phyloP scores from a whole-genome alignment of 2,113 vertebrate genomes.

The Poeciliopsis turrubarensis region DNA sequence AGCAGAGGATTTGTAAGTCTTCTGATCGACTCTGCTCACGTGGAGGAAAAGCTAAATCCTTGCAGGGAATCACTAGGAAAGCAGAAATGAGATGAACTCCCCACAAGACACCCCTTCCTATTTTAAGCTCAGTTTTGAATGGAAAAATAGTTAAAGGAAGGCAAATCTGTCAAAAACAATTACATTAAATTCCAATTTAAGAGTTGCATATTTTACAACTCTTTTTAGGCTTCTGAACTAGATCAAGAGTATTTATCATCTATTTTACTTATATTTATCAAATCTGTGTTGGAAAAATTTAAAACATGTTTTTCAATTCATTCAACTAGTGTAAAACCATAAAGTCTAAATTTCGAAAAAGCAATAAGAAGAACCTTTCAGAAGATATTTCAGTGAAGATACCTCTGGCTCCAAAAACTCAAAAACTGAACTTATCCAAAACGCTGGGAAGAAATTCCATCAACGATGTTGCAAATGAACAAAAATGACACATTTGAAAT shows the following conservation, averaged over 20 bases:
- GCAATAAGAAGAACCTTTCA: background rate
- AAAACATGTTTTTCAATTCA: background rate
- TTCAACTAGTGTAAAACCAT: background rate
- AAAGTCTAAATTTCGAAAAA: background rate
- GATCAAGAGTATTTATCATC: too few species aligned
- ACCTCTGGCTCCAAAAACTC: background rate
- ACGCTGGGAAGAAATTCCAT: background rate
- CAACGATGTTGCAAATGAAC: background rate
- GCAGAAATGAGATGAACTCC: slow-evolving; percentile 47
- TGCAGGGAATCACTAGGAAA: slow-evolving; percentile 36
- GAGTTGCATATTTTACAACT: background rate
- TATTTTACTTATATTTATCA: too few species aligned
- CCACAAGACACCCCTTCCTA: slow-evolving; percentile 30
- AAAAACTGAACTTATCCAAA: background rate
- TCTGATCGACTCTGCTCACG: slow-evolving; percentile 76
- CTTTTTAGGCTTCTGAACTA: too few species aligned
- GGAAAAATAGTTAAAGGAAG: slow-evolving; percentile 6
- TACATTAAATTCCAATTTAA: background rate
- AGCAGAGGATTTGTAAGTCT: slow-evolving; percentile 77
- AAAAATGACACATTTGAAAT: background rate
- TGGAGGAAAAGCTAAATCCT: slow-evolving; percentile 60
- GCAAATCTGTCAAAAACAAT: slow-evolving; percentile 8
- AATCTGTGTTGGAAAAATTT: background rate
- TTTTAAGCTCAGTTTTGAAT: slow-evolving; percentile 34
- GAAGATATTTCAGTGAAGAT: background rate